A percentile compares a stretch with the other conserved stretches of the same genome.
phyloP scores from a whole-genome alignment of 2,888 invertebrate species.

The Parelbella ahira region DNA sequence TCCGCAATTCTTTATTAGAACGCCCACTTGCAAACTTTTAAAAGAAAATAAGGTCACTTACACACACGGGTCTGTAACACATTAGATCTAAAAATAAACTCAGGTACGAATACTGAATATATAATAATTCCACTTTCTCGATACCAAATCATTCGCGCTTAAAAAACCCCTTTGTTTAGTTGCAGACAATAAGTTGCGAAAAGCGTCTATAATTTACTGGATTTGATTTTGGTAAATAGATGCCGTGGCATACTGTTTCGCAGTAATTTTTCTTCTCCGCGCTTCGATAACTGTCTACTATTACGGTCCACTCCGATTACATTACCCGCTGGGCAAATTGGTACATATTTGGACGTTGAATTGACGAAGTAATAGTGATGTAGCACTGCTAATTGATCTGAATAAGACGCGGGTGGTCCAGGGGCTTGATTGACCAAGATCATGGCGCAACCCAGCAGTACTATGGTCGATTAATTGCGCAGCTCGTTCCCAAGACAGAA shows the following conservation, averaged over 20 bases:
- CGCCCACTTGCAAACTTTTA: slow-evolving; percentile 16
- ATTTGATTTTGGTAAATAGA: slow-evolving; percentile 52
- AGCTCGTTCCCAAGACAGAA: slow-evolving; percentile 53
- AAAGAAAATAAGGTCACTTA: slow-evolving; percentile 7
- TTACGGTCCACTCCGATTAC: slow-evolving; percentile 28
- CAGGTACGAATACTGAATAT: too few species aligned
- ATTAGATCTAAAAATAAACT: too few species aligned
- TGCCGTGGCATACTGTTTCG: slow-evolving; percentile 56
- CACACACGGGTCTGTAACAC: background rate
- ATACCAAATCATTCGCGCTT: too few species aligned
- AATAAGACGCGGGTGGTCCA: slow-evolving; percentile 35
- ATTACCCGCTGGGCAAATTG: slow-evolving; percentile 33
- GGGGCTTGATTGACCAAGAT: slow-evolving; percentile 40
- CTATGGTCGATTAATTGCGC: slow-evolving; percentile 61
- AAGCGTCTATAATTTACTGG: slow-evolving; percentile 42
- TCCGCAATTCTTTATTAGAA: slow-evolving; percentile 10
- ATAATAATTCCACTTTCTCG: too few species aligned
- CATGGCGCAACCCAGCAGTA: slow-evolving; percentile 53
- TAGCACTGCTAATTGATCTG: slow-evolving; percentile 35
- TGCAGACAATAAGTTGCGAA: slow-evolving; percentile 45
- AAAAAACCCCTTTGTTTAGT: too few species aligned
- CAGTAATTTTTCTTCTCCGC: slow-evolving; percentile 50
- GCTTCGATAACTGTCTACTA: slow-evolving; percentile 30
- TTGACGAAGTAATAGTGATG: slow-evolving; percentile 10
- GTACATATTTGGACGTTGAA: background rate